Base-by-base conservation (phyloP, 2,888 invertebrate genomes). In the Drosophila maculinotata region DNA sequence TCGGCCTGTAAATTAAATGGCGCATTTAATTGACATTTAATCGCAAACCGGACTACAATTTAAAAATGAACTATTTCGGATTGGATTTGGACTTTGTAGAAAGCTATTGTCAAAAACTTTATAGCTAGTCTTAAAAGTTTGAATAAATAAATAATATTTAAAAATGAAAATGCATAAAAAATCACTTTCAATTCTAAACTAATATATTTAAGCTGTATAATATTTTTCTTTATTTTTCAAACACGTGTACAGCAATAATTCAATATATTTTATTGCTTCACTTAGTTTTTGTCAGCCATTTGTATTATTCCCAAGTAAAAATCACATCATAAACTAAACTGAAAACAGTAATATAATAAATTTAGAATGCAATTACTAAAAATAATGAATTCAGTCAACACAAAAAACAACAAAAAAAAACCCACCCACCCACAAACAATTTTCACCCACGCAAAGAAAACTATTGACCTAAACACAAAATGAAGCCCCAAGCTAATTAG, bases 401-500 rank as follows among this genome's bases (percentile, higher is more conserved):
- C n/a, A n/a, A n/a, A 41, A 14, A 6, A 10, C 10, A 15, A 6
- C 5, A 17, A 2, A 20, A n/a, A 8, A 12, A 25, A 17, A n/a
- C 12, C 9, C 20, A 1, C 20, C 23, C 8, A 14, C n/a, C 10
- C 15, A 10, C 15, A 41, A 7, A 12, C 10, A 20, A 15, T 23
- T 41, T 53, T 7, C 12, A 23, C 25, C 35, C 35, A 42, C 31
- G 28, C 56, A 17, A 20, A 36, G 17, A 42, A 33, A 14, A 7
- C 23, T 31, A 35, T 44, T 23, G n/a, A 52, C 14, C 56, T 44
- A 53, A 53, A 52, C 48, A 20, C 20, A 20, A 39, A 65, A 39
- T 12, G 25, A 2, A 5, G 12, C 38, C 44, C 20, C 42, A 44
- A 74, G 38, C 31, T 74, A 72, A 74, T 74, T 69, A 54, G 41